Percentiles rank a stretch among this genome's conserved stretches.
These are phyloP conservation scores for Tachina grossa DNA, from an alignment of 2,888 invertebrate species.

Conservation along the genomic window DNA sequence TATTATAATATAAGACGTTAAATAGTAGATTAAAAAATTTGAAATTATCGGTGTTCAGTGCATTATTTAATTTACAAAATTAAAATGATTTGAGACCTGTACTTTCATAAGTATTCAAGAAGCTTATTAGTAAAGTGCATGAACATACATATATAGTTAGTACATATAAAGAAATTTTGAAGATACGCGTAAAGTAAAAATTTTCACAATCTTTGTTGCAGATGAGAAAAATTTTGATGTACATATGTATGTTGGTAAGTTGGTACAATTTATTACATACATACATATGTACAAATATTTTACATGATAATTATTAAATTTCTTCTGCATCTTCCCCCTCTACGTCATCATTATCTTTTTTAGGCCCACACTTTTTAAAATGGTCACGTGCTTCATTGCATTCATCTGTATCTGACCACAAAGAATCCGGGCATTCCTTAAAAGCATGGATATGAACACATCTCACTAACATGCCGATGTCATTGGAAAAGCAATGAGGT, in stretches of 20 bases:
- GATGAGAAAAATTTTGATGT: neutral
- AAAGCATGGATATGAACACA: conserved; percentile 53
- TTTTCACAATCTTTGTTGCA: no score
- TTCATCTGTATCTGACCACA: conserved; percentile 58
- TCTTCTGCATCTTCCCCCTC: conserved; percentile 16
- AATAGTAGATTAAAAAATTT: no score
- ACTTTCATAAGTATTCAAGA: no score
- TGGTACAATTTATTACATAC: neutral
- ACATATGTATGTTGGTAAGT: neutral
- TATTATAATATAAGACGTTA: no score
- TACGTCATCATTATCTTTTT: neutral
- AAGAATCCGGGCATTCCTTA: conserved; percentile 55
- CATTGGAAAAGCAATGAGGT: conserved; percentile 1
- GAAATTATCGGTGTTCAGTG: no score
- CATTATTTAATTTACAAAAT: no score
- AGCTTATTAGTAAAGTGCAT: no score
- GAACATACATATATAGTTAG: no score
- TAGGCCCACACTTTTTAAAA: conserved; percentile 44
- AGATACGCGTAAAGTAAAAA: no score
- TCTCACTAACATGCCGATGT: conserved; percentile 37
- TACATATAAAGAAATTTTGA: no score
- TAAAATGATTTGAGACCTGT: no score
- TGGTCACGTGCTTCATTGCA: conserved; percentile 57
- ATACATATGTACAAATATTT: neutral
- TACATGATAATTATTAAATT: conserved; percentile 6